Evolutionary conservation across 2,888 invertebrate genomes (phyloP), one percentile per base, ranked within the genome.

Genomic region (Endotricha flammealis): DNA sequence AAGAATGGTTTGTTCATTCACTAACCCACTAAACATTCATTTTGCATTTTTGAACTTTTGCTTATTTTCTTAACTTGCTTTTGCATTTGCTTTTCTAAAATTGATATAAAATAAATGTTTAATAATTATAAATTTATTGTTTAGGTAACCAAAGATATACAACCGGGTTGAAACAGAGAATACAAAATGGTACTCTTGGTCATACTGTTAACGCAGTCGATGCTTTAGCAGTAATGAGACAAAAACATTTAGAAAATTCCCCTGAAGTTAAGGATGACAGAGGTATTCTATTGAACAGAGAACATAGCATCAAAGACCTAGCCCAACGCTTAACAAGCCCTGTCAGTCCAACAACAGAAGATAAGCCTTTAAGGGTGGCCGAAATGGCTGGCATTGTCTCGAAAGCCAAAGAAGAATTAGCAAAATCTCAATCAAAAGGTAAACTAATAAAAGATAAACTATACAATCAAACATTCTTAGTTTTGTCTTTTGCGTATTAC

Each of bases 361-460:
- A 91, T 16, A 90, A 89, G 50, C 85, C 89, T 29, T 83, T 89
- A 48, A 81, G 93, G 69, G 92, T 94, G 41, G 93, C 93, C 27
- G 94, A 95, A 59, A 93, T 95, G 92, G 92, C 93, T 39, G 97
- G 97, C 29, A 89, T 97, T 51, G 95, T 97, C 50, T 95, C 93
- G 34, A 96, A 96, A 86, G 97, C 97, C 63, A 97, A 96, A 88
- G 95, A 96, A 76, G 96, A 95, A 54, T 85, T 97, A 57, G 94
- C 94, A 10, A 95, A 94, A 75, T 94, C 94, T 39, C 94, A 95
- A 70, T 94, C 93, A 44, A 94, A 94, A 79, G 92, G 89, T 68
- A 87, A 46, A 3, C 13, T 4, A 12, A n/a, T n/a, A n/a, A n/a
- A n/a, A n/a, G n/a, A n/a, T n/a, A n/a, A 9, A 5, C 12, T 5